phyloP scores from a whole-genome alignment of 2,797 vertebrate genomes.

The Thalassophryne amazonica region DNA sequence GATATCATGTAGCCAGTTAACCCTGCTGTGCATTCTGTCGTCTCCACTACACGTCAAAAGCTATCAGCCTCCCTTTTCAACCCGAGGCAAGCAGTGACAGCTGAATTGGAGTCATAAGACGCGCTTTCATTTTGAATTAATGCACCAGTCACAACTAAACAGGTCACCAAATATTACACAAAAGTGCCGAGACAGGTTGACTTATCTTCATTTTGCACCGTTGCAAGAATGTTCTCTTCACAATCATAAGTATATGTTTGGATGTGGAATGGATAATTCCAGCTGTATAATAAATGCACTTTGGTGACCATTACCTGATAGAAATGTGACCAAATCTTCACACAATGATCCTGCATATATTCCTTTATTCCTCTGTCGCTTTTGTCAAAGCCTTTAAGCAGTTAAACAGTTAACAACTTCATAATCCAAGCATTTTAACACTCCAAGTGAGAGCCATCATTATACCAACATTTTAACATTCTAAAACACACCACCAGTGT shows the following conservation, averaged over 20 bases:
- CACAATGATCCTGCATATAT: neutral
- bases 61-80: constrained; percentile 55
- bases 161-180: constrained; percentile 59
- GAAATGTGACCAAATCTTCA: neutral
- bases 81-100: constrained; percentile 53
- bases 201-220: constrained; percentile 30
- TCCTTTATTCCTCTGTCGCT: constrained; percentile 62
- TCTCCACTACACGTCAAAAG: constrained; percentile 58
- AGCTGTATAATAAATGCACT: too few relatives aligned
- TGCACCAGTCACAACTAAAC: constrained; percentile 52
- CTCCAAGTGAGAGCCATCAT: constrained; percentile 52
- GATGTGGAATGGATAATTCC: too few relatives aligned
- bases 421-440: constrained; percentile 61
- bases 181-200: constrained; percentile 35
- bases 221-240: too few relatives aligned
- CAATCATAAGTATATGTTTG: too few relatives aligned
- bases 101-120: constrained; percentile 53
- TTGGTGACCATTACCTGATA: too few relatives aligned
- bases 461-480: constrained; percentile 67
- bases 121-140: constrained; percentile 63
- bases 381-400: constrained; percentile 89
- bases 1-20: constrained; percentile 40
- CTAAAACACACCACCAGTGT: constrained; percentile 51
- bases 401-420: constrained; percentile 57
- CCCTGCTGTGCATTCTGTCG: constrained; percentile 46